Evolutionary conservation across 1,140 invertebrate species (phyloP), one percentile per base, ranked within the genome.

Genomic region (Magallana angulata): DNA sequence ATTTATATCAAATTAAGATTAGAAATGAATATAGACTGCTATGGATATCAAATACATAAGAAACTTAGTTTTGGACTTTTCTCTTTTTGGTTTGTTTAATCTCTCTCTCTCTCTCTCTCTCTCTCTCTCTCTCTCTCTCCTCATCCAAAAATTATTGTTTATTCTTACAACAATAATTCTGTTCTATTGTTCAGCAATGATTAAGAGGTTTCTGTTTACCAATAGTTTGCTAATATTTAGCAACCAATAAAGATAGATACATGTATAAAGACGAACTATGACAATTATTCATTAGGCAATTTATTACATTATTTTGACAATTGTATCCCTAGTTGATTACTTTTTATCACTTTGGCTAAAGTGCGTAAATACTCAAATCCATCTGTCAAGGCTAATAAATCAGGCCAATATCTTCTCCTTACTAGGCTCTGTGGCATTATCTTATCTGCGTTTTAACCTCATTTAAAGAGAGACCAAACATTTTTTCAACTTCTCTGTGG

Each of bases 121-220:
- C 7, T 58, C 57, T 57, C 30, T 82, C 80, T 82, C n/a, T 82
- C 36, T 82, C 80, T 82, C 80, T 82, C 1, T 82, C 80, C 80
- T 57, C 48, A 56, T 57, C 56, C 5, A 4, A 12, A 8, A 71
- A 7, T 24, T 12, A 76, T 76, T 76, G 24, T 76, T 76, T 48
- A 76, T 48, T 48, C 36, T 5, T 48, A 48, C 36, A 48, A 48
- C 36, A 48, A 4, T 48, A 48, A 48, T 48, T 48, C 36, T 48
- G 2, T 48, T 48, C 36, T 48, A 48, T 48, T 48, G 36, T 48
- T 48, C 36, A 48, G 36, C 36, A 48, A 48, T 48, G 36, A 48
- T 48, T 48, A 48, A 48, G 2, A 4, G 36, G 36, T 48, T 48
- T 48, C 36, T 48, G 36, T 48, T 48, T 48, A 48, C 36, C 2